Evolutionary conservation across 1,140 invertebrate species (phyloP).

Genomic region (Pogonus chalceus): DNA sequence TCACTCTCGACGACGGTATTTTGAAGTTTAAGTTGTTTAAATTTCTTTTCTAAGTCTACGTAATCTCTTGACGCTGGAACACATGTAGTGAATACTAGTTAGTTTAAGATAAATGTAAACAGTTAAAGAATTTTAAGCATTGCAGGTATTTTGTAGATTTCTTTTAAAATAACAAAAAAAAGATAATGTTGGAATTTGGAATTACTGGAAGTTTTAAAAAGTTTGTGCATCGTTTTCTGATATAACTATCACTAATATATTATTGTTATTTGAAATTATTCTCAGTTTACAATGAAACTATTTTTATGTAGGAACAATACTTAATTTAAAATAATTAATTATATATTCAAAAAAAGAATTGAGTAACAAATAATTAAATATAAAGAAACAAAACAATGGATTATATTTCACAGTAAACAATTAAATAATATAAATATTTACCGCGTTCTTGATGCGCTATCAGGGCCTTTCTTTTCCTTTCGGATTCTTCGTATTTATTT

Average conservation of each 20-base stretch:
- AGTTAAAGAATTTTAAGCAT: background rate
- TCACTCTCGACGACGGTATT: constrained; percentile 44
- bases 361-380: too few species aligned
- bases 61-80: constrained; percentile 47
- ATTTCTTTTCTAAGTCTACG: constrained; percentile 47
- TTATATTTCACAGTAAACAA: too few species aligned
- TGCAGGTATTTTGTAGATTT: background rate
- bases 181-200: background rate
- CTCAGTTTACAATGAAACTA: too few species aligned
- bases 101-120: background rate
- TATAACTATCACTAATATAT: too few species aligned
- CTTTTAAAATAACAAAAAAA: too few species aligned
- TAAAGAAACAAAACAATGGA: too few species aligned
- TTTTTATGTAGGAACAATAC: too few species aligned
- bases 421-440: constrained; percentile 31
- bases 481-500: constrained; percentile 50
- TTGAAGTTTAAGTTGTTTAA: constrained; percentile 45
- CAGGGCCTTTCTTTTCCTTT: constrained; percentile 47
- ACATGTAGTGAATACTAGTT: background rate
- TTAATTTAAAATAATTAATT: too few species aligned
- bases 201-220: background rate
- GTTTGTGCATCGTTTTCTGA: too few species aligned
- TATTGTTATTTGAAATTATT: too few species aligned
- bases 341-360: too few species aligned
- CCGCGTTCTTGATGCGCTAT: constrained; percentile 52